Evolutionary conservation across 2,113 vertebrate genomes (phyloP).

Genomic region (Terrapene triunguis): DNA sequence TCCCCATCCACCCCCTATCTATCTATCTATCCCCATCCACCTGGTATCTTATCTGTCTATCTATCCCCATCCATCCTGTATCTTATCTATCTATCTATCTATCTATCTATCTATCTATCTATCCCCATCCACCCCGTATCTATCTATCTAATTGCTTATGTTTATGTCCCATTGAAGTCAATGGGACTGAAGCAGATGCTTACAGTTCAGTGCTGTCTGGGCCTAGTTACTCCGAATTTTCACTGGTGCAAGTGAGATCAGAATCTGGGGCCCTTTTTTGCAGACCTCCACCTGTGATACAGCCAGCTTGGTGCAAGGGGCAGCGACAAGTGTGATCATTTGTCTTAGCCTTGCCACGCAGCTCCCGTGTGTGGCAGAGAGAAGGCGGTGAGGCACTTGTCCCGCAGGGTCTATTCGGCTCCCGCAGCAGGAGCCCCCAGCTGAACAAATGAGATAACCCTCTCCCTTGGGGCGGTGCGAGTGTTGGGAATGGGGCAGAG

Average conservation of each 20-base stretch:
- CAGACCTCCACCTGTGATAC: neutral
- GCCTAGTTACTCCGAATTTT: neutral
- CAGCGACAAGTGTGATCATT: neutral
- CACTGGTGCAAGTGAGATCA: neutral
- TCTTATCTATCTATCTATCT: no score
- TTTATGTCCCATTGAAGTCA: neutral
- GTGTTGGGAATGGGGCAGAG: neutral
- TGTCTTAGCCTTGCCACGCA: neutral
- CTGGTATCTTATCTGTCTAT: no score
- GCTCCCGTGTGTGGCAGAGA: neutral
- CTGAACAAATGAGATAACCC: neutral
- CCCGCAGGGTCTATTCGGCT: neutral
- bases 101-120: no score
- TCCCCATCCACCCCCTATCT: no score
- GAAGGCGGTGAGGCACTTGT: neutral
- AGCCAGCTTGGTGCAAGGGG: neutral
- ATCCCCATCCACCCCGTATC: no score
- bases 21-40: no score
- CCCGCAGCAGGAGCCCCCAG: neutral
- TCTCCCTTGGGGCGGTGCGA: neutral
- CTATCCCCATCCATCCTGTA: no score
- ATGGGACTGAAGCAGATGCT: neutral
- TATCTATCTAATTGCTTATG: neutral
- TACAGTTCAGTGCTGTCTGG: fast-evolving
- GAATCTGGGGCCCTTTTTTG: neutral